Evolutionary conservation across 2,113 vertebrate species (phyloP), one percentile per base, ranked within the genome.

Genomic region (Rhabdomys dilectus): DNA sequence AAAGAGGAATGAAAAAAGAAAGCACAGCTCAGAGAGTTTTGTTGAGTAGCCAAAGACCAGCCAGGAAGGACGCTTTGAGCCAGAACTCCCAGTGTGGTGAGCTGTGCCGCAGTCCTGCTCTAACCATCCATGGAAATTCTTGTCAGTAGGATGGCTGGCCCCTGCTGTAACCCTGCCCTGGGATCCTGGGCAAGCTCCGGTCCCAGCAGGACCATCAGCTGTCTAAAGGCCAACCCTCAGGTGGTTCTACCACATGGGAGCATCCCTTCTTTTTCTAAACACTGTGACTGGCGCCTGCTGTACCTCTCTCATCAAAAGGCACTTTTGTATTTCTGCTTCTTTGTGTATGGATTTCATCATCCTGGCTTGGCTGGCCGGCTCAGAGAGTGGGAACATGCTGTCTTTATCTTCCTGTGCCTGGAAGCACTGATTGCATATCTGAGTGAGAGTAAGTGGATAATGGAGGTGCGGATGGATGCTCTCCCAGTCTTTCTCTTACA

Each of bases 381-480:
- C 26, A 26, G 84, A 48, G 39, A 8, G 0, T 0, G 2, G 31
- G 72, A 29, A 11, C 3, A 56, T 11, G 58, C 84, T 16, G 48
- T 39, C 64, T 7, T 29, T 6, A 11, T 42, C 81, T 76, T 1
- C 31, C 70, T 22, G 0, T 3, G 62, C 48, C 95, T 51, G 51
- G 80, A 88, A n/a, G 51, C n/a, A 3, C 1, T 7, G 1, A 3
- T 39, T 12, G 31, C 39, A 8, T 45, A 8, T 58, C 39, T 78
- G n/a, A 24, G 45, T 62, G 78, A 78, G 60, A 68, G 78, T 39
- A 3, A 64, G 0, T 0, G 62, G 75, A 29, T 45, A 64, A n/a
- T 0, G 51, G 60, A 72, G 91, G 62, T 5, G 22, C 39, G 1
- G 64, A n/a, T 0, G 36, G 76, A 1, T 0, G 0, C 45, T 42